phyloP scores from a whole-genome alignment of 2,888 invertebrate species.

The Lymantria monacha region DNA sequence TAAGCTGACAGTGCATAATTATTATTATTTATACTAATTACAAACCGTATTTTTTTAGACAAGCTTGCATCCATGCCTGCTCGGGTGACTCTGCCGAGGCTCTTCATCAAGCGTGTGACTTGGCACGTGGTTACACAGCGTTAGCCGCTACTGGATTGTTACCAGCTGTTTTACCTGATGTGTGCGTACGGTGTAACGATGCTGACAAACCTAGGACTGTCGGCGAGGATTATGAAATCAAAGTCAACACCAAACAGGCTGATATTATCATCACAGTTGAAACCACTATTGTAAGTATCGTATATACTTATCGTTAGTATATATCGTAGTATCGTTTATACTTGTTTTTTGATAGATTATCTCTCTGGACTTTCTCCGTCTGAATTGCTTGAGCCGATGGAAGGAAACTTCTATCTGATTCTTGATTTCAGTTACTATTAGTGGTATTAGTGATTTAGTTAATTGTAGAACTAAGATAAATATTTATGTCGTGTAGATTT shows the following conservation, averaged over 20 bases:
- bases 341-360: too few species aligned
- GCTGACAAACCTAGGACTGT: slow-evolving; percentile 64
- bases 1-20: too few species aligned
- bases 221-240: slow-evolving; percentile 85
- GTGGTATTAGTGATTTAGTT: too few species aligned
- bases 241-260: slow-evolving; percentile 87
- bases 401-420: too few species aligned
- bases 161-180: slow-evolving; percentile 83
- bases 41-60: slow-evolving; percentile 63
- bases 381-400: too few species aligned
- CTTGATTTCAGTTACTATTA: too few species aligned
- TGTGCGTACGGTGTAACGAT: slow-evolving; percentile 83
- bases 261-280: slow-evolving; percentile 92
- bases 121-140: slow-evolving; percentile 86
- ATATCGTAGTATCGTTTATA: background rate
- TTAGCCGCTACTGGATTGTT: slow-evolving; percentile 83
- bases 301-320: background rate
- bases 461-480: too few species aligned
- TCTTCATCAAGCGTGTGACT: slow-evolving; percentile 83
- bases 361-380: too few species aligned
- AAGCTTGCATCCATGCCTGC: slow-evolving; percentile 88
- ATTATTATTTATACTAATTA: too few species aligned
- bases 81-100: slow-evolving; percentile 61
- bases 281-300: slow-evolving; percentile 56
- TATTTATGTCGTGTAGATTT: too few species aligned